A percentile compares a stretch with the other conserved stretches of the same genome.
Evolutionary conservation across 2,888 invertebrate genomes (phyloP).

Genomic region (Aspidiotus rigidus): DNA sequence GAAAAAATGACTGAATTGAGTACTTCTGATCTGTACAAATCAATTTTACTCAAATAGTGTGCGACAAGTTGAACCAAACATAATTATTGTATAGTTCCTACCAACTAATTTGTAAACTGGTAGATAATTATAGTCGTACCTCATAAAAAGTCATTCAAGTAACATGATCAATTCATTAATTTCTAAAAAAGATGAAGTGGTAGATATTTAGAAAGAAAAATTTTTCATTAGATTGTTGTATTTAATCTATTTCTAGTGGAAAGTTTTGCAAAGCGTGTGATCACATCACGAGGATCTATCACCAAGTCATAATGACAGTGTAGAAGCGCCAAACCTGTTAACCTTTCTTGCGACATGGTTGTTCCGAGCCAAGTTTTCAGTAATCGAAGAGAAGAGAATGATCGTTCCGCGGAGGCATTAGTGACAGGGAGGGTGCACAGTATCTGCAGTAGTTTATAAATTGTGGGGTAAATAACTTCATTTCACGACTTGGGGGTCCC

Average conservation of each 20-base stretch:
- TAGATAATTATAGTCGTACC: too few species aligned
- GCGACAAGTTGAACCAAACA: neutral
- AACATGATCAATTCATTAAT: too few species aligned
- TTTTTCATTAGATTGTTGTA: neutral
- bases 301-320: neutral
- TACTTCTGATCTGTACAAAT: neutral
- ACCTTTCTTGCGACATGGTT: conserved; percentile 6
- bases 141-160: too few species aligned
- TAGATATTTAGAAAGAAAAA: neutral
- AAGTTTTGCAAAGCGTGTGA: neutral
- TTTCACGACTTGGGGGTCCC: neutral
- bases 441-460: conserved; percentile 4
- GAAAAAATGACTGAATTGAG: neutral
- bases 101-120: too few species aligned
- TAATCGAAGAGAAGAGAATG: conserved; percentile 1
- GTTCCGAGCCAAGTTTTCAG: conserved; percentile 10
- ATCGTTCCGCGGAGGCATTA: conserved; percentile 8
- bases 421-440: conserved; percentile 3
- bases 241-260: neutral
- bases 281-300: neutral
- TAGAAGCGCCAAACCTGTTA: neutral
- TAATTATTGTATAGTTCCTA: neutral
- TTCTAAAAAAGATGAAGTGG: too few species aligned
- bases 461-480: conserved; percentile 3
- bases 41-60: neutral